Conservation (phyloP, 2,113 vertebrate genomes). For the Brachypodius melanocephalos region DNA sequence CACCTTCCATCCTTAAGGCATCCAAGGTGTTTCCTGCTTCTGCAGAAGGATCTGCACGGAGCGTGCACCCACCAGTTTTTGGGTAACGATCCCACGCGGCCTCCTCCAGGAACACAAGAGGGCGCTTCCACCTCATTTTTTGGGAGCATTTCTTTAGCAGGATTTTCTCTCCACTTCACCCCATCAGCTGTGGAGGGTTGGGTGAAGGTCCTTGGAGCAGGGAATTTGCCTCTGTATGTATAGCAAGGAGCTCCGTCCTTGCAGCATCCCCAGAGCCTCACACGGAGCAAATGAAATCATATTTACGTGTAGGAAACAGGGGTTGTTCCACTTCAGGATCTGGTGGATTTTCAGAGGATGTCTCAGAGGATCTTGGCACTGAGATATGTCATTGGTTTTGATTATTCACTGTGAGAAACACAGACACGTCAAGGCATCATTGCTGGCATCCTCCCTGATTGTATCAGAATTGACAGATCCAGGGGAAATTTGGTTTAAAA, state of each 20-base stretch:
- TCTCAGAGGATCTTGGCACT: not conserved
- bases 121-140: slow-evolving; percentile 48
- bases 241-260: not conserved
- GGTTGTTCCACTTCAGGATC: not conserved
- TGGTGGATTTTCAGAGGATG: not conserved
- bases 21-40: not conserved
- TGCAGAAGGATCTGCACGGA: not conserved
- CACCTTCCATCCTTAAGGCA: not conserved
- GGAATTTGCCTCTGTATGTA: rapidly evolving
- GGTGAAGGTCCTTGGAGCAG: not conserved
- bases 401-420: not conserved
- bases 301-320: not conserved
- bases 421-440: not conserved
- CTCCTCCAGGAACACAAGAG: slow-evolving; percentile 25
- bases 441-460: not conserved
- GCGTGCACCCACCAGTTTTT: rapidly evolving
- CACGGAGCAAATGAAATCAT: not conserved
- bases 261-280: not conserved
- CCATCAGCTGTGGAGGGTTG: not conserved
- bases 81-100: not conserved
- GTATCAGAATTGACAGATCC: not conserved
- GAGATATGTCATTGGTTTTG: not conserved
- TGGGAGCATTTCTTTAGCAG: not conserved
- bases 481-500: not conserved
- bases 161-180: not conserved